Conservation (phyloP, 2,797 vertebrate species). For the Parauchenoglanis ngamensis region DNA sequence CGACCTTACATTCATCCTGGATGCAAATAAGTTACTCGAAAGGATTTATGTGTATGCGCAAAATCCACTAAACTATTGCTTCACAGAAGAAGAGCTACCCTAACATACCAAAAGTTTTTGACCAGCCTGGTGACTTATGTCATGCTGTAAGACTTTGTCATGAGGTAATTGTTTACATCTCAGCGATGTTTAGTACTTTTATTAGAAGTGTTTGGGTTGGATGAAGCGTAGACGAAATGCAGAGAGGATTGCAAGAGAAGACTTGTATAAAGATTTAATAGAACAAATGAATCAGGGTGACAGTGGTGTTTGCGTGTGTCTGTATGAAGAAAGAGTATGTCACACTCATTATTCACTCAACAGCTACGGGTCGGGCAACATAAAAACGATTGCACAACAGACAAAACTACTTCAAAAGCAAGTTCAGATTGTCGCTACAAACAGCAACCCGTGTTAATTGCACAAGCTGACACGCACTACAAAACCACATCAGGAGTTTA, state of each 20-base stretch:
- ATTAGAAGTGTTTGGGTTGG: constrained; percentile 21
- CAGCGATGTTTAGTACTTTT: not conserved
- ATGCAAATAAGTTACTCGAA: not conserved
- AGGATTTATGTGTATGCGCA: not conserved
- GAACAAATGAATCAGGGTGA: constrained; percentile 34
- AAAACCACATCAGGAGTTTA: constrained; percentile 36
- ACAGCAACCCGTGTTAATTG: constrained; percentile 24
- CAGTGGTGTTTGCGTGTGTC: not conserved
- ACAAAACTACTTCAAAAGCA: constrained; percentile 23
- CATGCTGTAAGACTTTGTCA: not conserved
- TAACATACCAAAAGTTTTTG: not conserved
- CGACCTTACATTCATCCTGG: not conserved
- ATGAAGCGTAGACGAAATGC: constrained; percentile 1
- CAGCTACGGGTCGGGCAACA: not conserved
- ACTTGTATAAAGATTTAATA: constrained; percentile 30
- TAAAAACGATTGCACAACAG: constrained; percentile 14
- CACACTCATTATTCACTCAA: constrained; percentile 23
- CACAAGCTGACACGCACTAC: constrained; percentile 29
- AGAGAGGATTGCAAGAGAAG: constrained; percentile 4
- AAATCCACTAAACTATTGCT: not conserved
- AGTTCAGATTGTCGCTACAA: not conserved
- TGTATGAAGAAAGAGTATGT: constrained; percentile 13
- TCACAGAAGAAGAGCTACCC: not conserved
- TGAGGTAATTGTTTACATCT: constrained; percentile 28
- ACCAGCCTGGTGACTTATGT: not conserved